phyloP scores from a whole-genome alignment of 2,888 invertebrate genomes.

The Synanthedon vespiformis region DNA sequence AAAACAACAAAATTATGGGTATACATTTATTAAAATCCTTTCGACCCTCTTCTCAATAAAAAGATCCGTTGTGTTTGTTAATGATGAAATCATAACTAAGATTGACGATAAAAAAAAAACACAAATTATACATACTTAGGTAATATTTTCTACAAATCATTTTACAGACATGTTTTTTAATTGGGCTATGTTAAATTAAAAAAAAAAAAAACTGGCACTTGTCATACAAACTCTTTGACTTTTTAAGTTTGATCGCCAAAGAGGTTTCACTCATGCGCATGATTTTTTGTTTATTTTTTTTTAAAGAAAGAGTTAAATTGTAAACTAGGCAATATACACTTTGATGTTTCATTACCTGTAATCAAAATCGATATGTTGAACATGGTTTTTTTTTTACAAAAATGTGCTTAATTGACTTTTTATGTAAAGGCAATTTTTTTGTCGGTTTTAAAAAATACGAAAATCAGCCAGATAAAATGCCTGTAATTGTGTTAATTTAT shows the following conservation, averaged over 20 bases:
- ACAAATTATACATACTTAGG: neutral
- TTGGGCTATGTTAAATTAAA: neutral
- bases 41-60: slow-evolving; percentile 6
- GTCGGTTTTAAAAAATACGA: neutral
- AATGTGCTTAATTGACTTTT: slow-evolving; percentile 26
- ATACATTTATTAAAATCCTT: slow-evolving; percentile 50
- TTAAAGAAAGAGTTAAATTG: neutral
- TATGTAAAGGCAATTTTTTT: neutral
- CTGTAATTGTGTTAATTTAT: neutral
- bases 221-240: neutral
- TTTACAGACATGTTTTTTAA: neutral
- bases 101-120: neutral
- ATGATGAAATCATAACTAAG: neutral
- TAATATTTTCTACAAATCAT: neutral
- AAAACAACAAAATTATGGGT: slow-evolving; percentile 16
- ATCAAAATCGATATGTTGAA: slow-evolving; percentile 23
- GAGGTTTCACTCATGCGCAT: no score
- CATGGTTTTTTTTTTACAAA: slow-evolving; percentile 15
- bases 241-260: neutral
- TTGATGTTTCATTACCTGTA: neutral
- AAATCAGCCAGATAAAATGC: neutral
- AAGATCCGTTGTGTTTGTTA: neutral
- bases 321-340: neutral
- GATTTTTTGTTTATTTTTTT: neutral
- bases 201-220: neutral